Base-by-base conservation (phyloP, 2,888 invertebrate species). In the Cephus spinipes region DNA sequence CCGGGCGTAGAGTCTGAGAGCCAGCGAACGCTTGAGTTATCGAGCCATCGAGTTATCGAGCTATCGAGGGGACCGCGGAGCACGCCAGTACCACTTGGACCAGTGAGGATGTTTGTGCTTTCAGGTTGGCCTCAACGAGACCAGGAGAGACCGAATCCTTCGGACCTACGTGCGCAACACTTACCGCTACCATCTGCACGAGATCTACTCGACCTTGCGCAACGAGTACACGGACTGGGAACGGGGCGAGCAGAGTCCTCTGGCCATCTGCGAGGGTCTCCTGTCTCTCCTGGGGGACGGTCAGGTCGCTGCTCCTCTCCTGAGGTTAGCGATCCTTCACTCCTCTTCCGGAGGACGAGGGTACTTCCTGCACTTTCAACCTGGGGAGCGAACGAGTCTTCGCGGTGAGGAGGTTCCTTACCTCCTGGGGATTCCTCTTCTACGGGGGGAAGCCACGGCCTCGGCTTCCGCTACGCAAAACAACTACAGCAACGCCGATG, bases 151-250 rank as follows among this genome's bases (percentile, higher is more conserved):
- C 92, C 94, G 97, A 81, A 97, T 97, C 89, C 93, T 97, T 86
- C 94, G 98, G 92, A 98, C 98, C 75, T 96, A 97, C 92, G 98
- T 98, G 82, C 94, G 98, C 83, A 99, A 99, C 93, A 96, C 98
- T 79, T 99, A 97, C 92, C 96, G 96, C 90, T 99, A 96, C 92
- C 98, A 99, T 92, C 94, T 98, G 86, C 98, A 97, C 92, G 98
- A 98, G 93, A 97, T 97, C 89, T 97, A 97, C 92, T 97, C 98
- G 76, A 98, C 98, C 77, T 93, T 98, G 68, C 93, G 96, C 92
- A 98, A 98, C 92, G 98, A 98, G 92, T 99, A 99, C 92, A 98
- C 98, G 80, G 98, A 98, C 92, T 98, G 98, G 98, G 97, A 97
- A 92, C 94, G 95, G 86, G 96, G 97, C 3, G 95, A 97, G 84